Conservation (phyloP, 2,888 invertebrate species). For the Dugesia japonica region DNA sequence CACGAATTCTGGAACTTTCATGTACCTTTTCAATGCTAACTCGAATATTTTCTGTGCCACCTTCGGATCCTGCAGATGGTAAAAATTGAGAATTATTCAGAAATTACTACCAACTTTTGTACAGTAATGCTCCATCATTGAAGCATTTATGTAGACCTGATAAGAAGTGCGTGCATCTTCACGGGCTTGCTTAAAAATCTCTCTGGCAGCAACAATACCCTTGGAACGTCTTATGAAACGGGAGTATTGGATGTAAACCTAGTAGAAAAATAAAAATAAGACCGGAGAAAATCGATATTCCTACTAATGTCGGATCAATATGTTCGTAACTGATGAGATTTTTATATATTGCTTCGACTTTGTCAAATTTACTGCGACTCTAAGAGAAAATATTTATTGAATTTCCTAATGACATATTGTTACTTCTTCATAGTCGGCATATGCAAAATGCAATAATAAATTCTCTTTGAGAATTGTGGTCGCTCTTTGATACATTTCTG, state of each 20-base stretch:
- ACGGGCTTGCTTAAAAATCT: constrained; percentile 79
- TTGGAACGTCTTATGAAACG: constrained; percentile 89
- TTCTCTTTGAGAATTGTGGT: constrained; percentile 73
- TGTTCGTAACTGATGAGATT: constrained; percentile 71
- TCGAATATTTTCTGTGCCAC: constrained; percentile 91
- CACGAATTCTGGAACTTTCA: constrained; percentile 81
- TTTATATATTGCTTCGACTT: constrained; percentile 61
- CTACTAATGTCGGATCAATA: constrained; percentile 71
- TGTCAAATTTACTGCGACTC: constrained; percentile 74
- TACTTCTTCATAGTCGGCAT: constrained; percentile 88
- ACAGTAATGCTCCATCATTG: constrained; percentile 96
- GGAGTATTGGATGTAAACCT: constrained; percentile 82
- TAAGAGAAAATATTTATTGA: constrained; percentile 36
- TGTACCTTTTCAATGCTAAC: constrained; percentile 84
- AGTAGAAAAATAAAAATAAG: constrained; percentile 57
- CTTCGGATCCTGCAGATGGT: constrained; percentile 62
- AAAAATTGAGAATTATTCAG: too few relatives aligned
- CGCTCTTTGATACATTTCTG: constrained; percentile 80
- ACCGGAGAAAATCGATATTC: too few relatives aligned
- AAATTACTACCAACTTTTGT: too few relatives aligned
- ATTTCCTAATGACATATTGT: too few relatives aligned
- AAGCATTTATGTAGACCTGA: constrained; percentile 87
- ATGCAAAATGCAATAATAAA: constrained; percentile 84
- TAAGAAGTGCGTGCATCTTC: constrained; percentile 68
- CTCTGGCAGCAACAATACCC: constrained; percentile 84